Evolutionary conservation across 2,113 vertebrate genomes (phyloP), one percentile per base, ranked within the genome.

Genomic region (Edolisoma coerulescens): DNA sequence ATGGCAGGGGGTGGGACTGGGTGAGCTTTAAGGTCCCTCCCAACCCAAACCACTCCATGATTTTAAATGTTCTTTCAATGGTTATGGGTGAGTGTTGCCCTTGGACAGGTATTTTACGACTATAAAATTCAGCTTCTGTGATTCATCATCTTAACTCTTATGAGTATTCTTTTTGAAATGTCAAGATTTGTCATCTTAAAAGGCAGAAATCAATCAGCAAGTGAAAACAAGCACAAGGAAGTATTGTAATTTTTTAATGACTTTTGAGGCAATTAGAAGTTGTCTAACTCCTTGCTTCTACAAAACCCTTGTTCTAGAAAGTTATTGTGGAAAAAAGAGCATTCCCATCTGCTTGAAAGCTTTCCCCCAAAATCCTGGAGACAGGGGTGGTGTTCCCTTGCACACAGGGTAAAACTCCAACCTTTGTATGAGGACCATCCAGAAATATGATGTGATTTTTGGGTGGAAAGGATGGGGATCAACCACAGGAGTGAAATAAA

Each of bases 161-260:
- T 2, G 37, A 79, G 44, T 33, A 60, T 74, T 88, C 70, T 41
- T 64, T 59, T 56, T 53, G 63, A 93, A 90, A 75, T 86, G 32
- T 76, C 78, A 90, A 16, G 63, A 68, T 76, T 64, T 8, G 35
- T 76, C 7, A 5, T 56, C 44, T 60, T n/a, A 54, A 60, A 89
- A 90, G 45, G 39, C 59, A 86, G 68, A 65, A 86, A 89, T 69
- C 57, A 84, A 78, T 75, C 56, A 84, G 26, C 59, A 90, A 93
- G 50, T 1, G 1, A 50, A 79, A 35, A 73, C 67, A 84, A 96
- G 90, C 54, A 82, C 91, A 54, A 61, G 64, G 71, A 84, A 44
- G 82, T 53, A 87, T 89, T 42, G 18, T 56, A 54, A 32, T 89
- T 95, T 86, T 96, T 92, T 71, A 91, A 94, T 85, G 30, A n/a